phyloP scores from a whole-genome alignment of 2,888 invertebrate species.

The Melanchra persicariae region DNA sequence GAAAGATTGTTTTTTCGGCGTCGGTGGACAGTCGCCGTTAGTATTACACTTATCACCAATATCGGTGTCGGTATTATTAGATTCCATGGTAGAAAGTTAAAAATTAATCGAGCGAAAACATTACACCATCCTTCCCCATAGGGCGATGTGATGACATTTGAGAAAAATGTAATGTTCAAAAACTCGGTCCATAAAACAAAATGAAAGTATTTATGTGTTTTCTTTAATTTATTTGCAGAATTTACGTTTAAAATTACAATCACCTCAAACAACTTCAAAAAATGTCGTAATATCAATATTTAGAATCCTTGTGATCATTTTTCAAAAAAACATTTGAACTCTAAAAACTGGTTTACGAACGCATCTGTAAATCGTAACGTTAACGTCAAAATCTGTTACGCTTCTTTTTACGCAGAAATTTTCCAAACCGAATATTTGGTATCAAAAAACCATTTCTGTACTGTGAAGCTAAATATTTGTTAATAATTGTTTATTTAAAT shows the following conservation, averaged over 20 bases:
- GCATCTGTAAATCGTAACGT: constrained; percentile 9
- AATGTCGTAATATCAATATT: not conserved
- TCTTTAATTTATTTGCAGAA: not conserved
- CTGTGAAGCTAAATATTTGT: not conserved
- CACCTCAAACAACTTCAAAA: too few relatives aligned
- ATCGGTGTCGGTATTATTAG: constrained; percentile 79
- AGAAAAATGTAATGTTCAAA: constrained; percentile 66
- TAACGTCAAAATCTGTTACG: constrained; percentile 20
- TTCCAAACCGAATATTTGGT: not conserved
- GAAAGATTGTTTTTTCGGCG: constrained; percentile 72
- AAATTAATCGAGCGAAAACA: constrained; percentile 84
- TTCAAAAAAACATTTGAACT: not conserved
- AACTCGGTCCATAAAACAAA: constrained; percentile 18
- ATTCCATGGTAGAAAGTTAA: constrained; percentile 83
- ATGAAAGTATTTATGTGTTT: not conserved
- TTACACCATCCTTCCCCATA: constrained; percentile 82
- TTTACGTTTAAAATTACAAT: not conserved
- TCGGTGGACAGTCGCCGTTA: constrained; percentile 82
- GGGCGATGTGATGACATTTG: constrained; percentile 78
- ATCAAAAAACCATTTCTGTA: not conserved
- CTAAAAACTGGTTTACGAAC: constrained; percentile 16
- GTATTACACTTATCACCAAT: constrained; percentile 79
- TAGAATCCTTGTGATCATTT: not conserved
- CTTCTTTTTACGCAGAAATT: constrained; percentile 28
- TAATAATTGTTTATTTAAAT: not conserved